Evolutionary conservation across 2,888 invertebrate genomes (phyloP), one percentile per base, ranked within the genome.

Genomic region (Monochamus alternatus): DNA sequence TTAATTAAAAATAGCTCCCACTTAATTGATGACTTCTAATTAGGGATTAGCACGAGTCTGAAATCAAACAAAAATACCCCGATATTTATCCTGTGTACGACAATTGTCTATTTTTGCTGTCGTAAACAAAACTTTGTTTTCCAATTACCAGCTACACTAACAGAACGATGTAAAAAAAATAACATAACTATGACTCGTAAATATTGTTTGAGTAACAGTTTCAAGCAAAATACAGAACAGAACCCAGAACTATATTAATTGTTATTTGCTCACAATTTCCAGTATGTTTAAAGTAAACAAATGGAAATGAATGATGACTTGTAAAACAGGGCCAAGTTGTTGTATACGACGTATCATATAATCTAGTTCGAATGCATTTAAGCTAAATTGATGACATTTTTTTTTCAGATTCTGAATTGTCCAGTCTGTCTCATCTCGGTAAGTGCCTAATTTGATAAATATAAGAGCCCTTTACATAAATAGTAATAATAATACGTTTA

Each of bases 341-440:
- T 38, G 4, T 38, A 38, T 1, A 38, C 1, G 5, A 7, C 38
- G 38, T 38, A 4, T 38, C 38, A 7, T 5, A 38, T 5, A 38
- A 38, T 38, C 38, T 38, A 38, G 38, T 22, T 22, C 22, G 0
- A 22, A 22, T 22, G 1, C 38, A 38, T 1, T 4, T 60, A 60
- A 60, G 10, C 14, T 8, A 58, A 58, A 58, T 68, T 38, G 38
- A 5, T 38, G 7, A 38, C 38, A 72, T 71, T 32, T 69, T 75
- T 81, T 79, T 92, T 92, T 87, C 91, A 92, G 92, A 92, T 90
- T 92, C 92, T 81, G 92, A 92, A 89, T 90, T 92, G 88, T 91
- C 92, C 87, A 90, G 90, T 86, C 90, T 92, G 87, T 92, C 91
- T 85, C 92, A 92, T 90, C 90, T 92, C 89, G 92, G 92, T 92